These are phyloP conservation scores for Thumatha senex DNA, from an alignment of 2,888 invertebrate genomes.

Conservation along the genomic window DNA sequence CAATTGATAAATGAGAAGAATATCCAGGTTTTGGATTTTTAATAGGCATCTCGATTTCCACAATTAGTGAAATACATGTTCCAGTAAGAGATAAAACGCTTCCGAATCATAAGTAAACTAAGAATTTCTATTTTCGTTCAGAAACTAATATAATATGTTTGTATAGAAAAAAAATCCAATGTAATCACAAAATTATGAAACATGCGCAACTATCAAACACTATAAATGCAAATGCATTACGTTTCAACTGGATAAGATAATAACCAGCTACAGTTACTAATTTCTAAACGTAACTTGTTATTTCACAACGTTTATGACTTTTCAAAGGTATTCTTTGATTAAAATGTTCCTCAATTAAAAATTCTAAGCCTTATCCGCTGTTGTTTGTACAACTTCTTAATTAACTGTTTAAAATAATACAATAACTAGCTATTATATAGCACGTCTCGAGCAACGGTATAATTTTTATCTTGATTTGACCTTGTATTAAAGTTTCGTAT, in stretches of 20 bases:
- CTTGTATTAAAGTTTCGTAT: constrained; percentile 26
- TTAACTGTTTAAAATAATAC: constrained; percentile 22
- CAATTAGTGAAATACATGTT: too few species aligned
- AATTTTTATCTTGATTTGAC: constrained; percentile 21
- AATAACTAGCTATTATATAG: constrained; percentile 52
- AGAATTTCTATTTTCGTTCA: background rate
- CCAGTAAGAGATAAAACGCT: too few species aligned
- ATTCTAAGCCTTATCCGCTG: background rate
- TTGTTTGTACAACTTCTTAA: constrained; percentile 4
- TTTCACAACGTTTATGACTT: background rate
- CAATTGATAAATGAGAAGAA: background rate
- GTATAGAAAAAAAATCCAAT: background rate
- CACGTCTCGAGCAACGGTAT: constrained; percentile 40
- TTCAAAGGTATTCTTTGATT: background rate
- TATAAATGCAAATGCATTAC: background rate
- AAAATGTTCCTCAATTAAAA: background rate
- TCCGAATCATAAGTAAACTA: background rate
- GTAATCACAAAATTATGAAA: background rate
- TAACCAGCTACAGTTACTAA: background rate
- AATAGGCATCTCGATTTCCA: background rate
- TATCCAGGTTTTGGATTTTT: background rate
- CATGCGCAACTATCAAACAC: background rate
- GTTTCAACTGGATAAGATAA: background rate
- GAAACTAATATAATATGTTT: background rate
- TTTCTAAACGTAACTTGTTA: background rate